Base-by-base conservation (phyloP, 2,113 vertebrate species). In the Clarias gariepinus region DNA sequence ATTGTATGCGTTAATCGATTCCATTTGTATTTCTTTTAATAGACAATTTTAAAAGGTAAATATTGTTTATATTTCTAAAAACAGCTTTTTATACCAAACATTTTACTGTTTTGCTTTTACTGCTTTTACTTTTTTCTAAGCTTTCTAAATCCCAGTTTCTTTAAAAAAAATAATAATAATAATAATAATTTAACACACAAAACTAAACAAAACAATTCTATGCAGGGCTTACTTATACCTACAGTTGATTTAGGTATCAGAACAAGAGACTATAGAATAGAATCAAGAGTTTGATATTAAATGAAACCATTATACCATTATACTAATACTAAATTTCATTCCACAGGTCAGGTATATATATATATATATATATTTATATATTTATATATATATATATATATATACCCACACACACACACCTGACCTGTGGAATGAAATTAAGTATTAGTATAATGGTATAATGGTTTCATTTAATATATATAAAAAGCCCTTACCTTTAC, bases 401-500 rank as follows among this genome's bases (percentile, higher is more conserved):
- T n/a, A n/a, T n/a, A n/a, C n/a, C n/a, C n/a, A n/a, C n/a, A n/a
- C n/a, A n/a, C n/a, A n/a, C n/a, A n/a, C n/a, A n/a, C n/a, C n/a
- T n/a, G n/a, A n/a, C n/a, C n/a, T n/a, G n/a, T n/a, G n/a, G n/a
- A n/a, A n/a, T n/a, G n/a, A n/a, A n/a, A n/a, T n/a, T n/a, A n/a
- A n/a, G n/a, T n/a, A n/a, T n/a, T n/a, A n/a, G n/a, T n/a, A n/a
- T n/a, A n/a, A n/a, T n/a, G n/a, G n/a, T n/a, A n/a, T n/a, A n/a
- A n/a, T n/a, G n/a, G n/a, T n/a, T n/a, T n/a, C n/a, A n/a, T n/a
- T n/a, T n/a, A n/a, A n/a, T n/a, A n/a, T n/a, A 28, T 64, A 52
- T 23, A 53, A 13, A 82, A 82, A 89, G 87, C 85, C 87, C 93
- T 93, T 93, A 95, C 94, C 94, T 93, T 91, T 86, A 60, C 89